A percentile compares a stretch with the other conserved stretches of the same genome.
These are phyloP conservation scores for Drosophila hawaiiensis DNA, from an alignment of 2,888 invertebrate species.

Conservation along the genomic window DNA sequence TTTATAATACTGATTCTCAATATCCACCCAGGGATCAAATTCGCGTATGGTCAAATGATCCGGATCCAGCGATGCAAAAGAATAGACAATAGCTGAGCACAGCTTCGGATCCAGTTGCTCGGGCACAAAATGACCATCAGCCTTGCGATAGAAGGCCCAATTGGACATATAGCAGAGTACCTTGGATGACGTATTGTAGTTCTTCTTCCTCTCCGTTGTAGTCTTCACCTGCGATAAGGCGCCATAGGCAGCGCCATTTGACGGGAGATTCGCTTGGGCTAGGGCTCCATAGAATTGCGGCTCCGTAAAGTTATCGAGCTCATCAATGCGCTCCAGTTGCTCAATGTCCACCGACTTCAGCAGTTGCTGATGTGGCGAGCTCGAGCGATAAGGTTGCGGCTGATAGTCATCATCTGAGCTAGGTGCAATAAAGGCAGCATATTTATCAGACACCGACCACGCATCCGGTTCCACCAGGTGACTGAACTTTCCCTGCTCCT, in stretches of 20 bases:
- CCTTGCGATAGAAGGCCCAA: constrained; percentile 94
- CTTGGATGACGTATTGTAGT: constrained; percentile 83
- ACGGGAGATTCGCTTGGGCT: constrained; percentile 37
- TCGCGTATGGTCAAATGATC: constrained; percentile 91
- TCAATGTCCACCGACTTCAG: constrained; percentile 75
- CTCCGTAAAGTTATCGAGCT: constrained; percentile 64
- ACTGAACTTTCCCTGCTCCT: constrained; percentile 39
- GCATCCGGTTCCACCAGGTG: constrained; percentile 59
- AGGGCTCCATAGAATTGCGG: constrained; percentile 72
- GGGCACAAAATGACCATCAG: constrained; percentile 93
- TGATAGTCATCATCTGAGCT: constrained; percentile 56
- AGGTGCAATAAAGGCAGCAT: constrained; percentile 80
- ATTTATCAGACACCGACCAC: constrained; percentile 77
- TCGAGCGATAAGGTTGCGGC: constrained; percentile 83
- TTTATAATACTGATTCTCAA: constrained; percentile 93
- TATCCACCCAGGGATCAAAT: constrained; percentile 95
- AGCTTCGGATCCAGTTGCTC: constrained; percentile 92
- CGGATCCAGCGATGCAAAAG: constrained; percentile 94
- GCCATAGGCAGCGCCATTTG: constrained; percentile 65
- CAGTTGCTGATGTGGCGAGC: constrained; percentile 84
- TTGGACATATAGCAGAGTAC: constrained; percentile 95
- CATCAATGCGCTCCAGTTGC: constrained; percentile 69
- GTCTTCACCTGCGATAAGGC: constrained; percentile 74
- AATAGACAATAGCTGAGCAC: constrained; percentile 95
- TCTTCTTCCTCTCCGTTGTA: constrained; percentile 56